Evolutionary conservation across 2,113 vertebrate genomes (phyloP), one percentile per base, ranked within the genome.

Genomic region (Percina caprodes): DNA sequence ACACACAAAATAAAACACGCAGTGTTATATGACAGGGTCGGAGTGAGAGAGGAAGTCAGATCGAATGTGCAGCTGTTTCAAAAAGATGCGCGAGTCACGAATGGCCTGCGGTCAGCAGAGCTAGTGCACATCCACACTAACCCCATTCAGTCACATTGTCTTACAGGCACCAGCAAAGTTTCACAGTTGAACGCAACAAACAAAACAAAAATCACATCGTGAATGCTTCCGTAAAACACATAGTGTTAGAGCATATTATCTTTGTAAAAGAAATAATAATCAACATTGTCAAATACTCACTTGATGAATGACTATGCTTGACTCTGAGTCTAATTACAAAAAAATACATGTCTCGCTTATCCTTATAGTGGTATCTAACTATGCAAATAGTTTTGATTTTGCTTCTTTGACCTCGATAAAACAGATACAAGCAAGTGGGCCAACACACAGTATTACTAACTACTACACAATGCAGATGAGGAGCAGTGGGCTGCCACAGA

Each of bases 131-230:
- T 86, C 73, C 86, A 89, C 12, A 49, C 83, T 89, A 93, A 94
- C 94, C 93, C 60, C 92, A 93, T 94, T 94, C 92, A 89, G 86
- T 95, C 93, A 93, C 86, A 88, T 91, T 86, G 75, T 86, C 83
- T 92, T 59, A 92, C 74, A 86, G 80, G 72, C 89, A 88, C 75
- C 21, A 89, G 87, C 69, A 69, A 75, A 80, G 67, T 75, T 82
- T 80, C 19, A 6, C 71, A 59, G 62, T 63, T 59, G 67, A 56
- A 65, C 23, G 23, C 45, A 80, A 69, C 54, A 35, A 24, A 70
- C 42, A 55, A 13, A 35, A 54, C 68, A 39, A 26, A 60, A 23
- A 1, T 42, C 39, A 10, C 0, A 59, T 33, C 55, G 71, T 30
- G 18, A 11, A 65, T 23, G 23, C 26, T 54, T 51, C 12, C 18